Percentiles rank a stretch among this genome's conserved stretches.
phyloP scores from a whole-genome alignment of 2,888 invertebrate genomes.

The Drosophila tanythrix region DNA sequence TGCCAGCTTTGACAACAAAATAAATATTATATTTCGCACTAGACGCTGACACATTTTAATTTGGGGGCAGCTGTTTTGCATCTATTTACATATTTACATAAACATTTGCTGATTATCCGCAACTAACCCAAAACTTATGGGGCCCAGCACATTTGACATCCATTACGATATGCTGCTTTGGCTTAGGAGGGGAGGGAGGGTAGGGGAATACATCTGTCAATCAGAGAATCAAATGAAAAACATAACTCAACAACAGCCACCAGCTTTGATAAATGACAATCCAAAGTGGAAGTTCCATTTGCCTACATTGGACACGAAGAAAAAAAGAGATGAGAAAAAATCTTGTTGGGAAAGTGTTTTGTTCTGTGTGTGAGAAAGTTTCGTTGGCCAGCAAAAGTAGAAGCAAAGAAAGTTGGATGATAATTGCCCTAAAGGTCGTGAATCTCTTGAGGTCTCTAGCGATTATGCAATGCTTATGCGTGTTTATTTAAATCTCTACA shows the following conservation, averaged over 20 bases:
- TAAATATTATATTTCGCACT: slow-evolving; percentile 43
- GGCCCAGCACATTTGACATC: slow-evolving; percentile 60
- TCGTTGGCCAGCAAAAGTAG: slow-evolving; percentile 19
- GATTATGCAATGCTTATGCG: slow-evolving; percentile 66
- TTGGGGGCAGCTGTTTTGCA: slow-evolving; percentile 60
- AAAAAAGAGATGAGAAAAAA: slow-evolving; percentile 10
- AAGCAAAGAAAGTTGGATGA: slow-evolving; percentile 63
- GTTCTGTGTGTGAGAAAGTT: slow-evolving; percentile 69
- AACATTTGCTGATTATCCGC: slow-evolving; percentile 58
- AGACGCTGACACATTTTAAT: slow-evolving; percentile 40
- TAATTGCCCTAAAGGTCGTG: slow-evolving; percentile 64
- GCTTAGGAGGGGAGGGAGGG: background rate
- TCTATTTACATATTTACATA: slow-evolving; percentile 59
- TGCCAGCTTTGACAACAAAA: slow-evolving; percentile 11
- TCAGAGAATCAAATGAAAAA: slow-evolving; percentile 69
- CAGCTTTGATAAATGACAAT: slow-evolving; percentile 70
- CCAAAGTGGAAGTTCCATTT: slow-evolving; percentile 45
- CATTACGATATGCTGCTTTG: slow-evolving; percentile 44
- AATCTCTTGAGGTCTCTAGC: slow-evolving; percentile 41
- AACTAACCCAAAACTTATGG: slow-evolving; percentile 22
- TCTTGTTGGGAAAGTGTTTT: slow-evolving; percentile 53
- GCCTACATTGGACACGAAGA: slow-evolving; percentile 7
- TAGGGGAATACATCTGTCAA: slow-evolving; percentile 48
- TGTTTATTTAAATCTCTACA: slow-evolving; percentile 28
- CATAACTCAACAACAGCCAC: slow-evolving; percentile 57